phyloP scores from a whole-genome alignment of 2,888 invertebrate genomes.

The Tribolium freemani region DNA sequence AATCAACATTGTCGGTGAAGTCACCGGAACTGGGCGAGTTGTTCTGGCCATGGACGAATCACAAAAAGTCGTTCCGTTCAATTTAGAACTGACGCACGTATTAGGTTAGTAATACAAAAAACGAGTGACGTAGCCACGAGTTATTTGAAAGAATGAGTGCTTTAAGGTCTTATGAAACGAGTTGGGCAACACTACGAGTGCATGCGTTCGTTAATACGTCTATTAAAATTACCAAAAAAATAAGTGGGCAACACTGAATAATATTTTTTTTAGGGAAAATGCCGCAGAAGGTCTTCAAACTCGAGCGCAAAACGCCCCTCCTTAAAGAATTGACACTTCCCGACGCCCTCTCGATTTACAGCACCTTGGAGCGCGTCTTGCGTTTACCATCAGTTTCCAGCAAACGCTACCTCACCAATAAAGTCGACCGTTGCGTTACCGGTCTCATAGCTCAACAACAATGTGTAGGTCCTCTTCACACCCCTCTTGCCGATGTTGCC shows the following conservation, averaged over 20 bases:
- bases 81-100: slow-evolving; percentile 90
- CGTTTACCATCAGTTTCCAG: slow-evolving; percentile 93
- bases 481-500: slow-evolving; percentile 95
- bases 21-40: slow-evolving; percentile 87
- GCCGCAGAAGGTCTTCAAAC: slow-evolving; percentile 79
- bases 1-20: slow-evolving; percentile 92
- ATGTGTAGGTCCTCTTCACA: slow-evolving; percentile 97
- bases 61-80: slow-evolving; percentile 79
- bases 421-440: slow-evolving; percentile 95
- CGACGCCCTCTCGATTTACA: slow-evolving; percentile 72
- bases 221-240: too few relatives aligned
- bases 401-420: slow-evolving; percentile 95
- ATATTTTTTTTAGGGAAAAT: slow-evolving; percentile 74
- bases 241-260: too few relatives aligned
- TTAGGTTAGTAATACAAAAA: slow-evolving; percentile 76
- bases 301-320: slow-evolving; percentile 61
- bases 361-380: slow-evolving; percentile 84
- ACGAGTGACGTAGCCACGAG: too few relatives aligned
- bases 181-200: too few relatives aligned
- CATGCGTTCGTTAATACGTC: too few relatives aligned
- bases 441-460: slow-evolving; percentile 98
- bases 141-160: too few relatives aligned
- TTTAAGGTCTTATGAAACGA: too few relatives aligned
- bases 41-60: slow-evolving; percentile 77
- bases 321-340: slow-evolving; percentile 61